These are phyloP conservation scores for Argyrosomus japonicus DNA, from an alignment of 2,113 vertebrate genomes.

Conservation along the genomic window DNA sequence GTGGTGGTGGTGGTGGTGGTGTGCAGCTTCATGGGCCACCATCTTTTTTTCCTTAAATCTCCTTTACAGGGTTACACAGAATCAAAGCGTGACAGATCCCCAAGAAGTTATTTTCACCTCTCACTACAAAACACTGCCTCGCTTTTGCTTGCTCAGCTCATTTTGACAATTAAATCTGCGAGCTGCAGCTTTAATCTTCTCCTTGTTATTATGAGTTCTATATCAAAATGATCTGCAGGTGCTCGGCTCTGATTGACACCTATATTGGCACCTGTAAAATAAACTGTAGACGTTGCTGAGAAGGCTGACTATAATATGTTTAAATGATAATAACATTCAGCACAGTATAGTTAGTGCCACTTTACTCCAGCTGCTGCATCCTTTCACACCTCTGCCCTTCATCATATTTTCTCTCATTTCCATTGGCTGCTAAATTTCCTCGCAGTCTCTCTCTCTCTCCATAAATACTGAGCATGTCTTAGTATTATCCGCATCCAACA, in stretches of 20 bases:
- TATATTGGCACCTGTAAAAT: neutral
- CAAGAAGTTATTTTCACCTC: slow-evolving; percentile 42
- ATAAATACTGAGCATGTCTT: slow-evolving; percentile 69
- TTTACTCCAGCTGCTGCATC: slow-evolving; percentile 29
- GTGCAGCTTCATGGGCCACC: slow-evolving; percentile 1
- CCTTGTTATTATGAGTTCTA: neutral
- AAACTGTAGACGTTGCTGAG: neutral
- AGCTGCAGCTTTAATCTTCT: neutral
- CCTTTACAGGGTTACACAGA: slow-evolving; percentile 91
- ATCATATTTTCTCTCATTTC: slow-evolving; percentile 62
- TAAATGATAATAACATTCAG: neutral
- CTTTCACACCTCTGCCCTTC: slow-evolving; percentile 44
- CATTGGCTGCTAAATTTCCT: slow-evolving; percentile 66
- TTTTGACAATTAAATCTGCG: slow-evolving; percentile 17
- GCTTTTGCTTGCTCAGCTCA: slow-evolving; percentile 46
- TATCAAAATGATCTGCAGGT: neutral
- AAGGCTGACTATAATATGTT: neutral
- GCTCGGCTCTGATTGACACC: slow-evolving; percentile 29
- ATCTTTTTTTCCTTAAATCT: slow-evolving; percentile 82
- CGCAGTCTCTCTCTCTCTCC: slow-evolving; percentile 19
- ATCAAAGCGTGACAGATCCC: slow-evolving; percentile 92
- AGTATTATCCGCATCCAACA: slow-evolving; percentile 64
- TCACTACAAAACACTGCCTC: slow-evolving; percentile 8
- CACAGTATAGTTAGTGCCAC: neutral
- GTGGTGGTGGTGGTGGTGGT: too few species aligned